These are phyloP conservation scores for Apostichopus parvimensis DNA, from an alignment of 35 echinoderm and acorn worm genomes.

Conservation along the genomic window DNA sequence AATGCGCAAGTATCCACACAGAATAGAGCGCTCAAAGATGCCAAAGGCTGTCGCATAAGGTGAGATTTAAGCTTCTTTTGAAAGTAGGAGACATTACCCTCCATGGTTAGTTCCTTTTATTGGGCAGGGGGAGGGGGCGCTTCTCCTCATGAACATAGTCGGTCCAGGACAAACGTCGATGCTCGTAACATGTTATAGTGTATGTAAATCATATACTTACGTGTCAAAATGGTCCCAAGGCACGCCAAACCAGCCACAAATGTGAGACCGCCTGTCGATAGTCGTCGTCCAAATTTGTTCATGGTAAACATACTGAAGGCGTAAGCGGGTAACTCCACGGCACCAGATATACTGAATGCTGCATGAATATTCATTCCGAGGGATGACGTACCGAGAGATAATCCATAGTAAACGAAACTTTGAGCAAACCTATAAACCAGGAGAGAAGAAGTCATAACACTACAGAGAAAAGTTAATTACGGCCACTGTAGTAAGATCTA, in stretches of 20 bases:
- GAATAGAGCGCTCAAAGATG: too few relatives aligned
- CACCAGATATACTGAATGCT: slow-evolving; percentile 69
- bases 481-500: too few relatives aligned
- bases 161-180: too few relatives aligned
- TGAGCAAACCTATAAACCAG: slow-evolving; percentile 61
- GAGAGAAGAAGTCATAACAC: not conserved
- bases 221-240: slow-evolving; percentile 7
- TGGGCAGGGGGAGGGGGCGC: too few relatives aligned
- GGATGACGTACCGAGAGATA: slow-evolving; percentile 68
- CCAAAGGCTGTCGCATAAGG: too few relatives aligned
- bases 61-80: too few relatives aligned
- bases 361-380: slow-evolving; percentile 69
- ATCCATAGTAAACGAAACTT: slow-evolving; percentile 71
- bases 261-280: not conserved
- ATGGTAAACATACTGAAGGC: not conserved
- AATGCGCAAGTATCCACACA: too few relatives aligned
- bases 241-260: slow-evolving; percentile 6
- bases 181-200: too few relatives aligned
- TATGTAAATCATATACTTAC: not conserved
- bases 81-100: too few relatives aligned
- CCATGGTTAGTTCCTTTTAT: too few relatives aligned
- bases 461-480: not conserved
- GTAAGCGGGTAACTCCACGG: slow-evolving; percentile 79
- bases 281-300: not conserved
- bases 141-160: too few relatives aligned